Base-by-base conservation (phyloP, 1,140 invertebrate species). In the Scaptomyza montana region DNA sequence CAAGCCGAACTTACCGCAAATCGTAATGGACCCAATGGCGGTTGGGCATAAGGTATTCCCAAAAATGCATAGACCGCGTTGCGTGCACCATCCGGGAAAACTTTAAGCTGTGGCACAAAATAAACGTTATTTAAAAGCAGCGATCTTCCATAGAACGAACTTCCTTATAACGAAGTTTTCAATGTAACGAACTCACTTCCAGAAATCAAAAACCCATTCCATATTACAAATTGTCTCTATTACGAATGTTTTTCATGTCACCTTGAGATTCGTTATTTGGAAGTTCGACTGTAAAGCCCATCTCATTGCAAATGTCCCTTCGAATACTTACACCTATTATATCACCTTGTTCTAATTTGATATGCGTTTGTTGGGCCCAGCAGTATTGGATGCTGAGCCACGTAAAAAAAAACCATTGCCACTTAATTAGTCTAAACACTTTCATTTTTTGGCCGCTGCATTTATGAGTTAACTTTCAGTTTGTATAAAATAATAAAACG, bases 41-140 rank as follows among this genome's bases (percentile, higher is more conserved):
- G 92, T 41, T 94, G 93, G 0, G 95, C 95, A 89, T 96, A 96
- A 0, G 95, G 95, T 66, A 95, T 93, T 3, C 95, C 95, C 49
- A 95, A 89, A 84, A 94, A 96, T 2, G 94, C 93, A 71, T 94
- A 94, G 3, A 95, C 93, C 5, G 92, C 78, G 16, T 78, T 86
- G 53, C 90, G 78, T n/a, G 91, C 89, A 7, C 90, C 87, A 81
- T 93, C 93, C 21, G 93, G 92, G 80, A 92, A 93, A 30, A 93
- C 81, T 67, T 92, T 93, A 0, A 93, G 80, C 93, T 93, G 74
- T 3, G 71, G 74, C 5, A 2, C 13, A 47, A 47, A n/a, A 5
- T 25, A 25, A 25, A 3, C 21, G 21, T 25, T 25, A 25, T 4
- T 25, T 3, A 25, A 25, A 3, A 25, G 0, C 2, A 25, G 2